These are phyloP conservation scores for Ectemnius lituratus DNA, from an alignment of 2,888 invertebrate species.

Conservation along the genomic window DNA sequence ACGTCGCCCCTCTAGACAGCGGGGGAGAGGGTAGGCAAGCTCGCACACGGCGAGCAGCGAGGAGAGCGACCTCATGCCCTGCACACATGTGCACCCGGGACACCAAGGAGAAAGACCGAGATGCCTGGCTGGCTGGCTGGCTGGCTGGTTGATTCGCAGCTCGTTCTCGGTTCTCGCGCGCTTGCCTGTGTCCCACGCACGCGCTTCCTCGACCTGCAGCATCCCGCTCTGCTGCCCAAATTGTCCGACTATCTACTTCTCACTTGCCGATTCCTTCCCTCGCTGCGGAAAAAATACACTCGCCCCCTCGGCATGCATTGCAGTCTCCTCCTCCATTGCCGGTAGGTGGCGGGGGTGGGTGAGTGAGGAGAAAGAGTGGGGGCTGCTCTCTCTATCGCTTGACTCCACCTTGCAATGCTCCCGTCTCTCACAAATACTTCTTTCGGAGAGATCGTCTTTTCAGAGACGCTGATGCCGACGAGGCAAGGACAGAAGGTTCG, in stretches of 20 bases:
- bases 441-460: background rate
- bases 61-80: constrained; percentile 67
- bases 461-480: background rate
- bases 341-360: too few species aligned
- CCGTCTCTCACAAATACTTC: background rate
- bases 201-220: constrained; percentile 29
- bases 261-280: constrained; percentile 42
- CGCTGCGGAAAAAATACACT: constrained; percentile 29
- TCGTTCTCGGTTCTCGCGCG: constrained; percentile 22
- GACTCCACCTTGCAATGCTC: background rate
- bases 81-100: constrained; percentile 62
- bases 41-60: constrained; percentile 60
- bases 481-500: background rate
- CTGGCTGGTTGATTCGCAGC: constrained; percentile 20
- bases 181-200: constrained; percentile 48
- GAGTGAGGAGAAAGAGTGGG: too few species aligned
- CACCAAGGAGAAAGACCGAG: constrained; percentile 53
- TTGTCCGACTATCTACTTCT: constrained; percentile 54
- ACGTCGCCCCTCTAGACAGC: constrained; percentile 46
- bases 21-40: constrained; percentile 48
- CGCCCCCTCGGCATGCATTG: constrained; percentile 6
- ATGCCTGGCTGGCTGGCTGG: constrained; percentile 38
- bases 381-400: background rate
- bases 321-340: background rate
- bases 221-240: constrained; percentile 40